phyloP scores from a whole-genome alignment of 2,797 vertebrate species.

The Enteromius unitaeniatus region DNA sequence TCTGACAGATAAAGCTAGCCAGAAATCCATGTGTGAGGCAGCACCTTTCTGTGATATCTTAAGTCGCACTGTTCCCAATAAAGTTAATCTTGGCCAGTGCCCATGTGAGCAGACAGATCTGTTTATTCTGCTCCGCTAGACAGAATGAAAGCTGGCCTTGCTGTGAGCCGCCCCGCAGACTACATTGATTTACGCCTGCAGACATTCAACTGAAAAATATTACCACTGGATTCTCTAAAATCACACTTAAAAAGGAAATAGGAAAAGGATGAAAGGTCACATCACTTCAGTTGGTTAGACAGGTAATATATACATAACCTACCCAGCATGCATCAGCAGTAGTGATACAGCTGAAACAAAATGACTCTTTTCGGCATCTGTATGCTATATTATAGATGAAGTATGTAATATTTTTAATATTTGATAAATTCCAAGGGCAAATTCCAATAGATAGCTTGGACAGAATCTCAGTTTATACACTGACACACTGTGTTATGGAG shows the following conservation, averaged over 20 bases:
- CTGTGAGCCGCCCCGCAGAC: slow-evolving; percentile 40
- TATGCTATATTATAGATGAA: not conserved
- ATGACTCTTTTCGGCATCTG: not conserved
- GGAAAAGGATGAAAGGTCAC: slow-evolving; percentile 37
- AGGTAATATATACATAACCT: slow-evolving; percentile 8
- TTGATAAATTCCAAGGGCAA: too few relatives aligned
- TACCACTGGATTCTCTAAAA: slow-evolving; percentile 55
- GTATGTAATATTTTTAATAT: not conserved
- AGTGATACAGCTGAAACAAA: not conserved
- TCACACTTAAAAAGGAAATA: slow-evolving; percentile 48
- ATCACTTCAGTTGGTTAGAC: slow-evolving; percentile 2
- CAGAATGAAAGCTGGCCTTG: slow-evolving; percentile 50
- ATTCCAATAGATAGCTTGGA: not conserved
- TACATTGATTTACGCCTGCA: slow-evolving; percentile 56
- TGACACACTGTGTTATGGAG: not conserved
- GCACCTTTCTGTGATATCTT: slow-evolving; percentile 65
- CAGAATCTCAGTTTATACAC: not conserved
- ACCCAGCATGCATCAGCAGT: not conserved
- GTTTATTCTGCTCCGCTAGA: slow-evolving; percentile 59
- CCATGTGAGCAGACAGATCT: slow-evolving; percentile 58
- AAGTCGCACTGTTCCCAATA: slow-evolving; percentile 67
- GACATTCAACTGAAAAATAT: slow-evolving; percentile 58
- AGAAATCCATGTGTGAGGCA: slow-evolving; percentile 64
- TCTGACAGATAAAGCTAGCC: slow-evolving; percentile 61
- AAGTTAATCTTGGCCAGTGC: slow-evolving; percentile 68